Percentiles rank a stretch among this genome's conserved stretches.
These are phyloP conservation scores for Sphaeridia pumilis DNA, from an alignment of 2,888 invertebrate genomes.

Conservation along the genomic window DNA sequence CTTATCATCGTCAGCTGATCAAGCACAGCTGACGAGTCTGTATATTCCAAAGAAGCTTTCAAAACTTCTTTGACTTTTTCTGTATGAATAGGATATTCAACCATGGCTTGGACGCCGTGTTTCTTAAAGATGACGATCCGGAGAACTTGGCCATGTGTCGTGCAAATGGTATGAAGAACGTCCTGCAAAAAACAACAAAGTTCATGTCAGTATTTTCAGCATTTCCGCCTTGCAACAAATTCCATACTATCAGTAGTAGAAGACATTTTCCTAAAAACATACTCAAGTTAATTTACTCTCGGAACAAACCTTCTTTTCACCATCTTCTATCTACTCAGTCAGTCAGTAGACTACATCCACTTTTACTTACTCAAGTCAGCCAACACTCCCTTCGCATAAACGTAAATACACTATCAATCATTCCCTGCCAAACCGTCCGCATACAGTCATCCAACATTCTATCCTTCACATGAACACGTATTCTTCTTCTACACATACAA, in stretches of 20 bases:
- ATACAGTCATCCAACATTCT: neutral
- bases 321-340: neutral
- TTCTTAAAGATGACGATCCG: constrained; percentile 99
- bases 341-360: too few species aligned
- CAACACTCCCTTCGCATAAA: neutral
- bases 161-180: constrained; percentile 94
- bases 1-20: too few species aligned
- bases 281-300: constrained; percentile 13
- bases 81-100: constrained; percentile 83
- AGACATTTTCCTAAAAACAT: neutral
- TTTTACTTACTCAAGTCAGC: too few species aligned
- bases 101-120: constrained; percentile 97
- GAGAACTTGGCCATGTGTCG: constrained; percentile 85
- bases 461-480: too few species aligned
- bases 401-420: constrained; percentile 26
- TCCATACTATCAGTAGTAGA: constrained; percentile 11
- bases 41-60: neutral
- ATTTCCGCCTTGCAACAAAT: constrained; percentile 19
- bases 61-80: constrained; percentile 3
- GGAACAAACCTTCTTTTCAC: neutral
- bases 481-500: too few species aligned
- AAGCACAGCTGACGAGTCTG: too few species aligned
- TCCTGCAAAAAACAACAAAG: constrained; percentile 61
- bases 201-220: constrained; percentile 9
- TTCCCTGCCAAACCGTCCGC: constrained; percentile 6